Percentiles rank a stretch among this genome's conserved stretches.
Conservation (phyloP, 2,113 vertebrate genomes). For the mouse (Mus musculus) region DNA sequence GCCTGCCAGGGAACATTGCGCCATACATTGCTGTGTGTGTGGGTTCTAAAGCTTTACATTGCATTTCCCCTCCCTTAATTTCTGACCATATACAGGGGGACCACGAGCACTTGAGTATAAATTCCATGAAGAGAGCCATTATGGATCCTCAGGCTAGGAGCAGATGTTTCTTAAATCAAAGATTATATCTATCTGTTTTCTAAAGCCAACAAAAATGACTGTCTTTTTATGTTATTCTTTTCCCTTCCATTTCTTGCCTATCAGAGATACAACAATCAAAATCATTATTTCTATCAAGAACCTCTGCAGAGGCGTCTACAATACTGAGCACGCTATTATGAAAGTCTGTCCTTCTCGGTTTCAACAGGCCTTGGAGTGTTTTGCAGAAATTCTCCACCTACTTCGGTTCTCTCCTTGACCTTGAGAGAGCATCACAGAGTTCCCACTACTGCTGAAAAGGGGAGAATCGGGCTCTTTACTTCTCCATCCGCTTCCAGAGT, state of each 20-base stretch:
- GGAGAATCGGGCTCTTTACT: conserved; percentile 46
- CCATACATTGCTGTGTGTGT: not conserved
- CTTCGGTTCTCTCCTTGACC: conserved; percentile 74
- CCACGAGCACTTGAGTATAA: not conserved
- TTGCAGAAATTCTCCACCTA: conserved; percentile 74
- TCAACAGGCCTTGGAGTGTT: conserved; percentile 73
- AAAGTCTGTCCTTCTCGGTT: conserved; percentile 67
- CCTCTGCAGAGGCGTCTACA: conserved; percentile 52
- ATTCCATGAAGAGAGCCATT: conserved; percentile 27
- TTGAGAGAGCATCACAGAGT: conserved; percentile 48
- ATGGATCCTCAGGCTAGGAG: not conserved
- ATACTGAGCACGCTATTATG: conserved; percentile 45
- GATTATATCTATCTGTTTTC: conserved; percentile 6
- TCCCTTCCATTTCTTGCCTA: conserved; percentile 17
- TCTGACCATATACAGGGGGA: not conserved
- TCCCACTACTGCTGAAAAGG: not conserved
- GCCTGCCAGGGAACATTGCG: not conserved
- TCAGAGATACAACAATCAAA: conserved; percentile 45
- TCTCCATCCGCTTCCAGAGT: not conserved
- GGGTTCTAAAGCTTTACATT: conserved; percentile 7
- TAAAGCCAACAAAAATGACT: not conserved
- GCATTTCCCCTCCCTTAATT: not conserved
- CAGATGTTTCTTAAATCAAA: conserved; percentile 35
- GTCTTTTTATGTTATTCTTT: conserved; percentile 48
- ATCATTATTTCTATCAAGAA: conserved; percentile 63